Base-by-base conservation (phyloP, 2,797 vertebrate genomes). In the Myripristis murdjan region DNA sequence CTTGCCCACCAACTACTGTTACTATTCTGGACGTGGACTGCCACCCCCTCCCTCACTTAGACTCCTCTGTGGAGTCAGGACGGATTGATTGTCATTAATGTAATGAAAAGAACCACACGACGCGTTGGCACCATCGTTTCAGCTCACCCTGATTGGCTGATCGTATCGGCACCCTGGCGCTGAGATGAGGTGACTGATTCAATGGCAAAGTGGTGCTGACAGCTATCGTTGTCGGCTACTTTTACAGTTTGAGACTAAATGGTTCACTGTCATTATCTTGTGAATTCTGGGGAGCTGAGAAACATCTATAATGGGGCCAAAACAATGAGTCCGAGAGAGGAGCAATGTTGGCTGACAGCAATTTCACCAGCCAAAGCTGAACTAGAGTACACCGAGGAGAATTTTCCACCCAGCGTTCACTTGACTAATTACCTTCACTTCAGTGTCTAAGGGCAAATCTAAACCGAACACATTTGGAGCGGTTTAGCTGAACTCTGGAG, bases 81-180 rank as follows among this genome's bases (percentile, higher is more conserved):
- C 1, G 55, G n/a, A 87, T 77, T 58, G 70, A 85, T 81, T 80
- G 61, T 56, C 70, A 53, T 82, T 65, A 56, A 68, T 64, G 73
- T 52, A 44, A 4, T 26, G 46, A 72, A 55, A 16, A 52, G 33
- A 58, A 59, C 31, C 31, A 15, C n/a, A 18, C 8, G 46, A 14
- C 6, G 20, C 26, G 63, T 15, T 1, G 57, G 22, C 62, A 15
- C 58, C 54, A 35, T 28, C 74, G 67, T 80, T 73, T 51, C 76
- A 81, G 59, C 63, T 0, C 55, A 43, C 62, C 75, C 76, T 80
- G 56, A 44, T 15, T 6, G 58, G 31, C 68, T 72, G 72, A 64
- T 67, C 49, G 73, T 69, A 78, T 85, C 54, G 68, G 77, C 43
- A 43, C 51, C 47, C 58, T 18, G 58, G 52, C 15, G 72, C 52